phyloP scores from a whole-genome alignment of 2,113 vertebrate genomes.

The Oryzias curvinotus region DNA sequence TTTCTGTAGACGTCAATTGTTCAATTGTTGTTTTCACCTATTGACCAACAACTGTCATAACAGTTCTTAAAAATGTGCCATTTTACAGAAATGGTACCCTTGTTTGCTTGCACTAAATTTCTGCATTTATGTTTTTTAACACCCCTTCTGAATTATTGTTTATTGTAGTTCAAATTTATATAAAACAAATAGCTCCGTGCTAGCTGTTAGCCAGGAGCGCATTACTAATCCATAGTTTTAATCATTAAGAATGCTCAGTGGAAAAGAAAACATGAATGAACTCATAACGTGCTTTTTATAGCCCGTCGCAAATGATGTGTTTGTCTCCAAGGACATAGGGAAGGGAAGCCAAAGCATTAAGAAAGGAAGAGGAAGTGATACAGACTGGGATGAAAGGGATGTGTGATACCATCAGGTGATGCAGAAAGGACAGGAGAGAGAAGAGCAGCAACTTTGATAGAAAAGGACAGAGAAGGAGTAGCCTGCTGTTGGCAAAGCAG shows the following conservation, averaged over 20 bases:
- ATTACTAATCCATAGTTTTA: slow-evolving; percentile 16
- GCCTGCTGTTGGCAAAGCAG: slow-evolving; percentile 48
- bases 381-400: slow-evolving; percentile 27
- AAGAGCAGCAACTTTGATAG: slow-evolving; percentile 21
- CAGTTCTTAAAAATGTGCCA: too few relatives aligned
- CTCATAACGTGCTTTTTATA: slow-evolving; percentile 14
- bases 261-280: neutral
- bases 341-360: slow-evolving; percentile 3
- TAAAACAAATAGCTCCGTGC: neutral
- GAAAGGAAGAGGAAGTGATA: slow-evolving; percentile 22
- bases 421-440: slow-evolving; percentile 43
- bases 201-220: slow-evolving; percentile 1
- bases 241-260: slow-evolving; percentile 5
- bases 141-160: neutral
- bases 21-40: too few relatives aligned
- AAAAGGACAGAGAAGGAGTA: slow-evolving; percentile 21
- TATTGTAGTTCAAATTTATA: neutral
- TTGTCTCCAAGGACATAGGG: slow-evolving; percentile 19
- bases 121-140: neutral
- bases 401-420: slow-evolving; percentile 37
- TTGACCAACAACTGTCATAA: too few relatives aligned
- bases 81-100: too few relatives aligned
- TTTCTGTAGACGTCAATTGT: too few relatives aligned
- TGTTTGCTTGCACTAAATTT: neutral
- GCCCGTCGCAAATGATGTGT: slow-evolving; percentile 10